Percentiles rank a stretch among this genome's conserved stretches.
These are phyloP conservation scores for Azorinus chamasolen DNA, from an alignment of 2,888 invertebrate genomes.

Conservation along the genomic window DNA sequence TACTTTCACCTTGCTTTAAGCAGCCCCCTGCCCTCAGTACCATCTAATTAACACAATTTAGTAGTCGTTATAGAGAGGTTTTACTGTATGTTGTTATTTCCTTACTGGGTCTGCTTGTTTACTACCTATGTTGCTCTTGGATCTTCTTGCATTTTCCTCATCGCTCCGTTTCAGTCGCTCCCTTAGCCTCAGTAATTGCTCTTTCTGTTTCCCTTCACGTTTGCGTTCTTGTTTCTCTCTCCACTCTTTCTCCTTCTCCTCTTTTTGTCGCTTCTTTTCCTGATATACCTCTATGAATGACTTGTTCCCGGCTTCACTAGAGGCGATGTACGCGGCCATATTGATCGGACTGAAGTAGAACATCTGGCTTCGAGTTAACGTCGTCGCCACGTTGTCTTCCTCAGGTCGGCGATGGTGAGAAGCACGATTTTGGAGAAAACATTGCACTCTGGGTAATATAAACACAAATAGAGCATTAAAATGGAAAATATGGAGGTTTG, in stretches of 20 bases:
- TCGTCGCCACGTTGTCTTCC: not conserved
- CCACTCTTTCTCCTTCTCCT: constrained; percentile 12
- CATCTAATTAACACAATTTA: too few relatives aligned
- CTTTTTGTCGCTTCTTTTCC: constrained; percentile 31
- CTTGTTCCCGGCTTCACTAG: not conserved
- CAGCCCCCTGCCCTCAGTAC: too few relatives aligned
- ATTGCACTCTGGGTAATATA: not conserved
- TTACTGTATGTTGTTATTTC: too few relatives aligned
- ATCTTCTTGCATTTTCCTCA: too few relatives aligned
- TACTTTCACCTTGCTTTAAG: too few relatives aligned
- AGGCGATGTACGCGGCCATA: not conserved
- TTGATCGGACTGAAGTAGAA: not conserved
- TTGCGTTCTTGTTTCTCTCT: constrained; percentile 27
- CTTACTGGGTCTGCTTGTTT: too few relatives aligned
- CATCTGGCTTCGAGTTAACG: not conserved
- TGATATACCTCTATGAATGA: constrained; percentile 38
- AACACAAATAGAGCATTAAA: too few relatives aligned
- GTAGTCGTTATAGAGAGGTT: too few relatives aligned
- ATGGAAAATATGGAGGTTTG: too few relatives aligned
- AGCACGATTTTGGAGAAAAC: not conserved
- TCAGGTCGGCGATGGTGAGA: not conserved
- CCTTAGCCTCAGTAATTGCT: not conserved
- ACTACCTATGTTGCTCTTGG: too few relatives aligned
- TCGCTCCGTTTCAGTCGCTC: too few relatives aligned
- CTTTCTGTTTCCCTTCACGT: constrained; percentile 14